Base-by-base conservation (phyloP, 2,888 invertebrate genomes). In the Plagodis pulveraria region DNA sequence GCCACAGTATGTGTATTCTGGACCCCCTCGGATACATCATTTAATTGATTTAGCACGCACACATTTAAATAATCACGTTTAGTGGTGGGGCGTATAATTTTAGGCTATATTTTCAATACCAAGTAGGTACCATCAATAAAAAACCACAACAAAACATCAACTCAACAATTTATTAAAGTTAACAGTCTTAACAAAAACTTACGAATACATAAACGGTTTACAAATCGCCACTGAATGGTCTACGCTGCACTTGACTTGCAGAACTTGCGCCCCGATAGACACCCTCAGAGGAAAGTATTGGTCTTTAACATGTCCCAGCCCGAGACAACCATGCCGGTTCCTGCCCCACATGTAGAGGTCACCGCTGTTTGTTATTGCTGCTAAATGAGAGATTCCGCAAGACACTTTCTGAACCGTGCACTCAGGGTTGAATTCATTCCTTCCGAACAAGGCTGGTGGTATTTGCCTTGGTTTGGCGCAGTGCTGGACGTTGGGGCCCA, bases 291-390 rank as follows among this genome's bases (percentile, higher is more conserved):
- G 99, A 78, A 98, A 99, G 86, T 93, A 95, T 80, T 99, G 98
- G 78, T 98, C 96, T 56, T 96, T 95, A 0, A 84, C 81, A 77
- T 96, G 94, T 0, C 98, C 98, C 41, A 99, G 83, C 0, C 99
- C 99, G 0, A 99, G 91, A 74, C 96, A 96, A 0, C 97, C 96
- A 67, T 94, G 94, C 71, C 95, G 94, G 83, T 99, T 99, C 73
- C 96, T 94, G 0, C 99, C 99, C 99, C 99, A 99, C 85, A 95
- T 96, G 75, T 96, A 99, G 6, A 99, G 86, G 84, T 98, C 97
- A 0, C 98, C 98, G 22, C 89, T 91, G 67, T 95, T 96, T 12
- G 97, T 98, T 0, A 98, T 84, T 0, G 98, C 99, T 11, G 96
- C 96, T 81, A 97, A 94, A 79, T 91, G 91, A 69, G 95, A 95